These are phyloP conservation scores for Trialeurodes vaporariorum DNA, from an alignment of 1,140 invertebrate species.

Conservation along the genomic window DNA sequence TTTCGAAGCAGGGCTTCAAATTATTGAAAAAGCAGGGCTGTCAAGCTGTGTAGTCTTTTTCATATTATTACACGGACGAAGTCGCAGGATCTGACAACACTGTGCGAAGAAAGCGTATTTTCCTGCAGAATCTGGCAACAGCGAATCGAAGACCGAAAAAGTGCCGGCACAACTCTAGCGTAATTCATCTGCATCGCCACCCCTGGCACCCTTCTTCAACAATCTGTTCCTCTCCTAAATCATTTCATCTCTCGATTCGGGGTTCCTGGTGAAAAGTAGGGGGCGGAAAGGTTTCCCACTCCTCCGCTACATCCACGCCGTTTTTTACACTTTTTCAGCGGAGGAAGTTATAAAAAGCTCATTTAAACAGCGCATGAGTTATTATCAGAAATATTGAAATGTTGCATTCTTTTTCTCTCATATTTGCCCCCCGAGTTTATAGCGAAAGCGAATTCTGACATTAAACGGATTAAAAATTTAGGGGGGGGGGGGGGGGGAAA, in stretches of 20 bases:
- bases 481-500: too few species aligned
- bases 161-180: neutral
- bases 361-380: neutral
- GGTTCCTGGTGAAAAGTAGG: neutral
- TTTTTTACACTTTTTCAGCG: neutral
- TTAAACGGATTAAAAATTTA: too few species aligned
- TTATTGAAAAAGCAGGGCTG: too few species aligned
- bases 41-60: too few species aligned
- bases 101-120: too few species aligned
- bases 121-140: too few species aligned
- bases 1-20: too few species aligned
- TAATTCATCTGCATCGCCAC: neutral
- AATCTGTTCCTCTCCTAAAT: neutral
- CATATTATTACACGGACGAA: too few species aligned
- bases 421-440: too few species aligned
- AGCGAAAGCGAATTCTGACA: too few species aligned
- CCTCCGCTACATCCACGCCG: neutral
- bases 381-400: neutral
- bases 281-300: neutral
- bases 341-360: neutral
- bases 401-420: neutral
- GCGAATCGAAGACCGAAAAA: neutral
- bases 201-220: neutral
- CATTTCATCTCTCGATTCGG: neutral
- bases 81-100: too few species aligned